phyloP scores from a whole-genome alignment of 2,113 vertebrate species.

The Aix galericulata region DNA sequence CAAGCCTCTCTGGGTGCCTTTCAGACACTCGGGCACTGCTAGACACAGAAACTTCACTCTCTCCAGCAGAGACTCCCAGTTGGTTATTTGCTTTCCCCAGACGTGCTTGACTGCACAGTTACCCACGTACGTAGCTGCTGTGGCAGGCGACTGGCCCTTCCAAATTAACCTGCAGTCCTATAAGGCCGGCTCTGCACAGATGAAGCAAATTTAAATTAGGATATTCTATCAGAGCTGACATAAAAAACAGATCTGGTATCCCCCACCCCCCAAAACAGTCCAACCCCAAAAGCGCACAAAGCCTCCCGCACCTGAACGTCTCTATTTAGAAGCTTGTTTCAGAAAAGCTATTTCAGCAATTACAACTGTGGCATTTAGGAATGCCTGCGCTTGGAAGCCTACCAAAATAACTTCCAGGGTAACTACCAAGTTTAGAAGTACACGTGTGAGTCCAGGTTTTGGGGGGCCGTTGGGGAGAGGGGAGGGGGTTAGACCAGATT shows the following conservation, averaged over 20 bases:
- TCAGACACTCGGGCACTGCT: background rate
- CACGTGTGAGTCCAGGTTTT: background rate
- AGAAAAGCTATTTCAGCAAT: background rate
- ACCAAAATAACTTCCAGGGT: background rate
- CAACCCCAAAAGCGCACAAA: background rate
- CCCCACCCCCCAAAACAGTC: background rate
- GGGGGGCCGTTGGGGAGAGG: too few species aligned
- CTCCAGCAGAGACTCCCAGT: background rate
- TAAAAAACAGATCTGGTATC: background rate
- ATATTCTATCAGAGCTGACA: background rate
- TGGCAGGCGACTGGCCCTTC: background rate
- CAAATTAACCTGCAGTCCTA: background rate
- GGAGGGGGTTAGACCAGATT: background rate
- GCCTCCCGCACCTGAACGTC: background rate
- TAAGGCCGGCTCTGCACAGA: background rate
- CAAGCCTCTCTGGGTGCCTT: background rate
- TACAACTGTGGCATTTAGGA: background rate
- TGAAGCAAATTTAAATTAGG: background rate
- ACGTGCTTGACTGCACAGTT: rapidly evolving
- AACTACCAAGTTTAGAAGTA: background rate
- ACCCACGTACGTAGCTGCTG: background rate
- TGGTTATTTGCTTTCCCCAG: background rate
- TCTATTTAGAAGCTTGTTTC: background rate
- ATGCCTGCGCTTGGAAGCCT: background rate
- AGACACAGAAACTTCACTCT: background rate